A percentile compares a stretch with the other conserved stretches of the same genome.
Conservation (phyloP, 1,140 invertebrate species). For the Leptinotarsa lineolata region DNA sequence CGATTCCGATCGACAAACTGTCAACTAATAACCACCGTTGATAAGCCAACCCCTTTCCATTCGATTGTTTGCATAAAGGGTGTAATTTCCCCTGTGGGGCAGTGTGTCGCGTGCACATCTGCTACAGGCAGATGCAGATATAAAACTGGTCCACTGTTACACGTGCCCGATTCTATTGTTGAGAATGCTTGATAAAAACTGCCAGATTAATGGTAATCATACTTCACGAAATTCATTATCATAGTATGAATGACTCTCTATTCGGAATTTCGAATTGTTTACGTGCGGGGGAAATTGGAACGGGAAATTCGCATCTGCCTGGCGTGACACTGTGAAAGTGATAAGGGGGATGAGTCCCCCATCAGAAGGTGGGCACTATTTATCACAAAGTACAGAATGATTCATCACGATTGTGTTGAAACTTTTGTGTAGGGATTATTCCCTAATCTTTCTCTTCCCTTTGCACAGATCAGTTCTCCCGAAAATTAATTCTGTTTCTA, state of each 20-base stretch:
- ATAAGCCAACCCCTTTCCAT: constrained; percentile 15
- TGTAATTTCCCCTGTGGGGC: constrained; percentile 10
- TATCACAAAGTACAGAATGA: neutral
- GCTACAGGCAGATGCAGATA: constrained; percentile 17
- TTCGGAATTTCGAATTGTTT: neutral
- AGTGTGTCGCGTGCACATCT: constrained; percentile 21
- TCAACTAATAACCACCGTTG: constrained; percentile 5
- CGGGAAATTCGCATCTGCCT: constrained; percentile 2
- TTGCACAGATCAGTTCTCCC: too few species aligned
- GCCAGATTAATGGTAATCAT: neutral
- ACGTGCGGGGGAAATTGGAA: neutral
- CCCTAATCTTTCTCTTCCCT: too few species aligned
- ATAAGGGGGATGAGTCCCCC: neutral
- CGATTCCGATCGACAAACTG: neutral
- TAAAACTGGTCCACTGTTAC: constrained; percentile 9
- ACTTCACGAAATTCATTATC: constrained; percentile 1
- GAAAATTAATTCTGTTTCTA: too few species aligned
- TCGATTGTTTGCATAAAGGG: constrained; percentile 19
- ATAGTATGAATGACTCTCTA: neutral
- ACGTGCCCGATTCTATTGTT: constrained; percentile 13
- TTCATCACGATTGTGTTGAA: neutral
- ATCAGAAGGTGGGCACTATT: neutral
- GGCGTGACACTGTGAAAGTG: neutral
- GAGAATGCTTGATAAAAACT: neutral
- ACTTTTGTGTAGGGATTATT: neutral